Evolutionary conservation across 2,797 vertebrate genomes (phyloP), one percentile per base, ranked within the genome.

Genomic region (Crocidura indochinensis): DNA sequence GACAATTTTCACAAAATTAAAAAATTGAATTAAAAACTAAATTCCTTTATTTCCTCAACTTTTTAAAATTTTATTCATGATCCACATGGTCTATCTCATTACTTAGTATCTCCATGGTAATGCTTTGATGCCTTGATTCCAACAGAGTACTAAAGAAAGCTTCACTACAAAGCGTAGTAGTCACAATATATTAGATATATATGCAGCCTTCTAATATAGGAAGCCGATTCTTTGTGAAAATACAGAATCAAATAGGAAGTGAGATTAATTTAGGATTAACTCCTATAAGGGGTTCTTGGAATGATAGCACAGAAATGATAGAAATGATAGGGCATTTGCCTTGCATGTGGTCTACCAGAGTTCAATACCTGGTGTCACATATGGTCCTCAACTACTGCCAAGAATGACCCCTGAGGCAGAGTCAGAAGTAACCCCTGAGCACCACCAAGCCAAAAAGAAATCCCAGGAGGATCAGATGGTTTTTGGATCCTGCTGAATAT

Each of bases 11-110:
- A 26, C 73, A 83, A 10, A 78, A 74, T 38, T 38, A 27, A 15
- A 83, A 10, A 78, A 74, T 38, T 38, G 26, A 15, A 7, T 56
- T 17, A 56, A 4, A 56, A 56, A 56, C 38, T 0, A 0, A 4
- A 69, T 22, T 68, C 44, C 80, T 76, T 82, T 51, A n/a, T n/a
- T 12, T 1, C 53, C 11, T 9, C 46, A 73, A 62, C 51, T 24
- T 26, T 92, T 78, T 73, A 56, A 46, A 15, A 46, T 65, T 73
- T 89, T 56, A 56, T 56, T 89, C 85, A 67, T 51, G 49, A 82
- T 62, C 20, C 7, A 24, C 24, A 11, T 92, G 11, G 15, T 69
- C 14, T 82, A 64, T 73, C 20, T 20, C 38, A 60, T 15, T 5
- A 62, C 69, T 12, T 77, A 8, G 15, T 74, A 64, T 44, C 72